phyloP scores from a whole-genome alignment of 2,888 invertebrate genomes.

The Lepidonotus clava region DNA sequence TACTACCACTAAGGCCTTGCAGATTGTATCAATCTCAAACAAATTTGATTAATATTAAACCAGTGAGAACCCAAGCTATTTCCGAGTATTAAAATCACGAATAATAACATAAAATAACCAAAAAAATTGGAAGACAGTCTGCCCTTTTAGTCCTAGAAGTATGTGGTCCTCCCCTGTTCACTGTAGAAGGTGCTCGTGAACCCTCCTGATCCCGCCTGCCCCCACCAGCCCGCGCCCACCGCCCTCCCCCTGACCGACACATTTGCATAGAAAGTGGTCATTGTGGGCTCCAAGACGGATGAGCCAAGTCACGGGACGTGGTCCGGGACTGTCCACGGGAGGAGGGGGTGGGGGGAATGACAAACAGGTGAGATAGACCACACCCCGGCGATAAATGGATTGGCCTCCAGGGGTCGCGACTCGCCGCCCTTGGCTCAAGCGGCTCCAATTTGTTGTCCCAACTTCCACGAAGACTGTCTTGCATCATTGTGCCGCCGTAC shows the following conservation, averaged over 20 bases:
- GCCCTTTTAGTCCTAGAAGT: too few relatives aligned
- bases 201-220: neutral
- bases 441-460: conserved; percentile 22
- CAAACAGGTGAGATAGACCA: conserved; percentile 50
- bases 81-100: too few relatives aligned
- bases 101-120: too few relatives aligned
- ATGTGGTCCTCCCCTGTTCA: too few relatives aligned
- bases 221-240: neutral
- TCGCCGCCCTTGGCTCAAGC: neutral
- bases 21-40: too few relatives aligned
- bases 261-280: conserved; percentile 46
- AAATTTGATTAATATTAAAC: too few relatives aligned
- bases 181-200: neutral
- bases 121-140: too few relatives aligned
- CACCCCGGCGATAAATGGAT: conserved; percentile 42
- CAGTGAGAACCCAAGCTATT: too few relatives aligned
- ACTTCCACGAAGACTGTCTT: neutral
- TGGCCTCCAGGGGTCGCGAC: neutral
- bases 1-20: too few relatives aligned
- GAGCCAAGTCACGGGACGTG: neutral
- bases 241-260: neutral
- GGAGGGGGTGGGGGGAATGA: neutral
- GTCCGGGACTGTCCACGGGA: neutral
- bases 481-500: neutral
- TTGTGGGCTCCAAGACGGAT: conserved; percentile 18